Evolutionary conservation across 2,797 vertebrate genomes (phyloP).

Genomic region (Fistularia commersonii): DNA sequence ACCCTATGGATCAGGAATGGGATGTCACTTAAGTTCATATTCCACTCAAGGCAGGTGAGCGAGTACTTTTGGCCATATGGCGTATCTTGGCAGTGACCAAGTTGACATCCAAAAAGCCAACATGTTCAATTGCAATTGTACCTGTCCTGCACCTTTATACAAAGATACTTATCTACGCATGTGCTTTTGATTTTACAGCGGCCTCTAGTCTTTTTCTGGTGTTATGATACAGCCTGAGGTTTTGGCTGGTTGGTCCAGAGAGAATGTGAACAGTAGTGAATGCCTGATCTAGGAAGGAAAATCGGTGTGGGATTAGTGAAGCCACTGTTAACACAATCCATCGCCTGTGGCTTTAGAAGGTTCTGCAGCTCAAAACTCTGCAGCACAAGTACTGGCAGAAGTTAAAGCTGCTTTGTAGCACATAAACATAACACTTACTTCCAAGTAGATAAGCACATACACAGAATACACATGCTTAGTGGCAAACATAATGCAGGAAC

Average conservation of each 20-base stretch:
- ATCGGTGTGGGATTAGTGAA: conserved; percentile 60
- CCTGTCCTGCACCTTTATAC: conserved; percentile 5
- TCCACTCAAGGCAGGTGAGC: too few species aligned
- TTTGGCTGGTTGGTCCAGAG: conserved; percentile 40
- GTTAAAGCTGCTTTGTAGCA: conserved; percentile 48
- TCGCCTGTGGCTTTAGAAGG: conserved; percentile 50
- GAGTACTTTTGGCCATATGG: too few species aligned
- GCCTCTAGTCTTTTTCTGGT: conserved; percentile 38
- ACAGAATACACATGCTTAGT: conserved; percentile 13
- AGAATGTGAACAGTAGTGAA: conserved; percentile 47
- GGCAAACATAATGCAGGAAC: conserved; percentile 20
- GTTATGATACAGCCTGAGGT: conserved; percentile 48
- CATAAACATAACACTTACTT: conserved; percentile 16
- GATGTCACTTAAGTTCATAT: too few species aligned
- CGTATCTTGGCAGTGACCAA: too few species aligned
- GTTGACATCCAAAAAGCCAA: neutral
- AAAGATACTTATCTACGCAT: conserved; percentile 12
- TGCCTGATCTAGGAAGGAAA: conserved; percentile 25
- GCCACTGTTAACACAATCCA: conserved; percentile 59
- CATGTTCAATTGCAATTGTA: neutral
- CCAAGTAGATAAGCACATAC: conserved; percentile 9
- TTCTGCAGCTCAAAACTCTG: conserved; percentile 43
- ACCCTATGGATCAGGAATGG: too few species aligned
- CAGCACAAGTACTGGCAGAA: conserved; percentile 37
- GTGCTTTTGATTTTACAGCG: conserved; percentile 32